Percentiles rank a stretch among this genome's conserved stretches.
phyloP scores from a whole-genome alignment of 2,888 invertebrate genomes.

The Eupsilia transversa region DNA sequence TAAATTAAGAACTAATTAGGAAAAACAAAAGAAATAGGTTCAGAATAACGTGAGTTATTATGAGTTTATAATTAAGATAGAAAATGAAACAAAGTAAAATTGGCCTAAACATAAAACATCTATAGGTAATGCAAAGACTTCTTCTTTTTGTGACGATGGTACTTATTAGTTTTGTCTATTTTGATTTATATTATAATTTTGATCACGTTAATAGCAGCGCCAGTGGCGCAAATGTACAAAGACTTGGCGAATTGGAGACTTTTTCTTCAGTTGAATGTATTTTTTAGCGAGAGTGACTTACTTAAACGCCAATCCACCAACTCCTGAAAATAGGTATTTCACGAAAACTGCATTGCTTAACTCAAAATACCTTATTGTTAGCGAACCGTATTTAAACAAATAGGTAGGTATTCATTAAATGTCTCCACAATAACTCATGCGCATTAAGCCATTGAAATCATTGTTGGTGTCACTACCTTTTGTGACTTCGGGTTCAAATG shows the following conservation, averaged over 20 bases:
- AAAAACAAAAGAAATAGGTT: too few relatives aligned
- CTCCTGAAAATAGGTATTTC: not conserved
- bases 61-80: too few relatives aligned
- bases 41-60: too few relatives aligned
- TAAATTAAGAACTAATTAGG: too few relatives aligned
- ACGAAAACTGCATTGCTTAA: not conserved
- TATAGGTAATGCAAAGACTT: not conserved
- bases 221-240: not conserved
- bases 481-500: constrained; percentile 22
- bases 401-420: constrained; percentile 6
- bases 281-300: not conserved
- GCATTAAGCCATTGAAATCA: constrained; percentile 24
- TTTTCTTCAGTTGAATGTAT: not conserved
- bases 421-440: constrained; percentile 20
- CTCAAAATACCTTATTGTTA: not conserved
- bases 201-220: not conserved
- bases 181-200: too few relatives aligned
- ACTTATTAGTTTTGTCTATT: not conserved
- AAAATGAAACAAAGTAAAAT: too few relatives aligned
- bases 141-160: not conserved
- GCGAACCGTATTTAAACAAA: constrained; percentile 8
- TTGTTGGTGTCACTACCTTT: constrained; percentile 29
- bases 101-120: too few relatives aligned
- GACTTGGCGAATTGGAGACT: not conserved
- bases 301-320: not conserved